Percentiles rank a stretch among this genome's conserved stretches.
phyloP scores from a whole-genome alignment of 1,140 invertebrate species.

The Drepana arcuata region DNA sequence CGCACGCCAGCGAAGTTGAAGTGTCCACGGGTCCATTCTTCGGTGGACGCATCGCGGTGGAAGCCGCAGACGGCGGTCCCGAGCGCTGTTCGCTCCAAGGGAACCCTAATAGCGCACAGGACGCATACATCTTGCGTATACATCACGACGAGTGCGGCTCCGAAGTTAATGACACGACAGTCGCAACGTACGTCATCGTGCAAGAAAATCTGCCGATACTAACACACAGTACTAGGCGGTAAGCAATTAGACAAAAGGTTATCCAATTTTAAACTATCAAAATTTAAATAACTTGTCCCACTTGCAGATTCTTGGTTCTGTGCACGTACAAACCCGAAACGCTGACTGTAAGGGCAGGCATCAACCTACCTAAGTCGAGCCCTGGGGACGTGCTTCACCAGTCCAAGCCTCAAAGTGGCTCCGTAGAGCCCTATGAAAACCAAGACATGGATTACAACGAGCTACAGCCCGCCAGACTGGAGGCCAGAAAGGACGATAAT shows the following conservation, averaged over 20 bases:
- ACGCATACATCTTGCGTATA: slow-evolving; percentile 81
- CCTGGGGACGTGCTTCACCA: slow-evolving; percentile 56
- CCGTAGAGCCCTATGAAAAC: slow-evolving; percentile 59
- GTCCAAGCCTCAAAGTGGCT: slow-evolving; percentile 43
- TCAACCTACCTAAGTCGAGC: slow-evolving; percentile 74
- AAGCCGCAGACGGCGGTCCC: slow-evolving; percentile 75
- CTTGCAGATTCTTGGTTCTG: slow-evolving; percentile 79
- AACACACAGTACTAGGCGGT: slow-evolving; percentile 83
- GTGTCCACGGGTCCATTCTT: slow-evolving; percentile 86
- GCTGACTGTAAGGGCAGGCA: slow-evolving; percentile 82
- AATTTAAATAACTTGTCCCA: slow-evolving; percentile 1
- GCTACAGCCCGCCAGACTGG: slow-evolving; percentile 56
- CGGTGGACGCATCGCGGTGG: slow-evolving; percentile 81
- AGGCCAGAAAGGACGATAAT: slow-evolving; percentile 49
- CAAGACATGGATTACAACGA: slow-evolving; percentile 57
- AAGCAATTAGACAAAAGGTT: slow-evolving; percentile 4
- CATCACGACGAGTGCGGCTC: slow-evolving; percentile 84
- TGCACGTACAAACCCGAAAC: slow-evolving; percentile 86
- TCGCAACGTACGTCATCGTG: slow-evolving; percentile 84
- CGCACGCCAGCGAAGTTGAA: slow-evolving; percentile 83
- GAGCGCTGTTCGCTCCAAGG: slow-evolving; percentile 76
- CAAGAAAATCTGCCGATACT: slow-evolving; percentile 86
- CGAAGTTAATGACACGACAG: slow-evolving; percentile 79
- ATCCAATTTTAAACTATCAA: not conserved
- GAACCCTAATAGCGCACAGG: slow-evolving; percentile 76